Conservation (phyloP, 2,888 invertebrate genomes). For the Caenorhabditis sp. region DNA sequence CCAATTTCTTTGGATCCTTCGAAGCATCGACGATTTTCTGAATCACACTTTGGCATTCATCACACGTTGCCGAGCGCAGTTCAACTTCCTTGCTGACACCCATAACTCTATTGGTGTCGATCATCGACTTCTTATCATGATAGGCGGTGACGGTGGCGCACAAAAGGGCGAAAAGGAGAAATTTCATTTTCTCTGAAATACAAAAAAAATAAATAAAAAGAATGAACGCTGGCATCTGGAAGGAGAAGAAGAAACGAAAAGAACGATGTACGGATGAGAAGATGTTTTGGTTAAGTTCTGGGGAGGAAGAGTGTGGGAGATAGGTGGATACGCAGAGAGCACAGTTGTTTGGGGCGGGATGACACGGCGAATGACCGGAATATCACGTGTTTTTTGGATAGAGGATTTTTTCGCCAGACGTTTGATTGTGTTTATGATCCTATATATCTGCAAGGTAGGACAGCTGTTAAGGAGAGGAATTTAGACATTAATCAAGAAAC, state of each 20-base stretch:
- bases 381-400: neutral
- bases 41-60: conserved; percentile 58
- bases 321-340: neutral
- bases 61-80: conserved; percentile 37
- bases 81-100: conserved; percentile 1
- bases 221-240: neutral
- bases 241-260: neutral
- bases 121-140: conserved; percentile 39
- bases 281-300: neutral
- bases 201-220: neutral
- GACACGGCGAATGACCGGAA: neutral
- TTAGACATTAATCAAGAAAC: neutral
- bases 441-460: too few species aligned
- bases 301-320: neutral
- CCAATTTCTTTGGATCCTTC: conserved; percentile 61
- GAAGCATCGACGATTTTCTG: conserved; percentile 58
- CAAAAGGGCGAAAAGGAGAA: conserved; percentile 24
- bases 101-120: conserved; percentile 52
- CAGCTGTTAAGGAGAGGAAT: neutral
- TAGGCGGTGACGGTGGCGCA: conserved; percentile 13
- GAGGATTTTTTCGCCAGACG: too few species aligned
- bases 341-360: conserved; percentile 1
- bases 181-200: conserved; percentile 32
- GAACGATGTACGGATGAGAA: neutral
- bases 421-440: too few species aligned